Evolutionary conservation across 2,113 vertebrate genomes (phyloP), one percentile per base, ranked within the genome.

Genomic region (Rhineura floridana): DNA sequence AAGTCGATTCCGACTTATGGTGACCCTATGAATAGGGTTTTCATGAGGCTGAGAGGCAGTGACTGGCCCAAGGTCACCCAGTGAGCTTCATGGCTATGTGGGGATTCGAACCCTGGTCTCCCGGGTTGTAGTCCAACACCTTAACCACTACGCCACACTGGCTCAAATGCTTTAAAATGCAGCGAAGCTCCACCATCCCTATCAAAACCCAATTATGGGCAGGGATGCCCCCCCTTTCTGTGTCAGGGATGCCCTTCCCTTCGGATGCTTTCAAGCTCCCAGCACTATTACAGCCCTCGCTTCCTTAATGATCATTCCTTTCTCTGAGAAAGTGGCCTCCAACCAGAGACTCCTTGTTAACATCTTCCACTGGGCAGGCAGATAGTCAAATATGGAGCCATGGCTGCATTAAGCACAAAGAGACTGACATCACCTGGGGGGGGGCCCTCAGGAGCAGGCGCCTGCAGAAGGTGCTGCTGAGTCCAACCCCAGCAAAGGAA

Each of bases 231-330:
- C 50, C 55, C 50, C 19, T 86, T 55, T 65, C 80, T 65, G 44
- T 65, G 73, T 63, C 67, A 36, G 13, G 63, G 48, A 65, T 36
- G 50, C 9, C 39, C n/a, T 4, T 15, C 63, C 25, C 63, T 12
- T 25, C 4, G 0, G 28, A 48, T 46, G 42, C 82, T 33, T 44
- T 25, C 25, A 10, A 30, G 21, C 63, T 80, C 75, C 48, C 85
- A 82, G 87, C 90, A 19, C 21, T 50, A 62, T 90, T 88, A 87
- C 46, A 39, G 88, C 36, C 93, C 83, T 52, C 55, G 63, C 81
- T 93, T 93, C 91, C 89, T 95, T 92, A 91, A 95, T 94, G 93
- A 93, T 76, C 77, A 89, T 0, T 87, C 91, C 94, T 87, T 90
- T 93, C 88, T 91, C 93, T 87, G 85, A 92, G 91, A 69, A 79